A percentile compares a stretch with the other conserved stretches of the same genome.
Evolutionary conservation across 2,888 invertebrate genomes (phyloP).

Genomic region (Drosophila nr. medialis): DNA sequence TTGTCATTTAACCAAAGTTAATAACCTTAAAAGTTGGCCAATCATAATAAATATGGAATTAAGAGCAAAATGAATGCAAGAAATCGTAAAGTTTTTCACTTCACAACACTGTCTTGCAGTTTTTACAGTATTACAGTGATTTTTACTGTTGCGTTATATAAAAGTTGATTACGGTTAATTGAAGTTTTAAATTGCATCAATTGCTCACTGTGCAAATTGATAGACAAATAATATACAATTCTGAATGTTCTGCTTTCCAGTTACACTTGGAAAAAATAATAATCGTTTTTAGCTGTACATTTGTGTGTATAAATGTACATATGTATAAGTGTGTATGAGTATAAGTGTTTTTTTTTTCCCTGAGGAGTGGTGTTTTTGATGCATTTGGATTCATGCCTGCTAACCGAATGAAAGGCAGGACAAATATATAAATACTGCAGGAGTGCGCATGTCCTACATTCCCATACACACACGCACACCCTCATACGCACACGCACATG

Average conservation of each 20-base stretch:
- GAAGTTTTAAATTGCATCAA: conserved; percentile 11
- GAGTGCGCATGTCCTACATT: conserved; percentile 73
- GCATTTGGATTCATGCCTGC: conserved; percentile 56
- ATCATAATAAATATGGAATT: conserved; percentile 6
- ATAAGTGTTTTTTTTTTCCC: background rate
- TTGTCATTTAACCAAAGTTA: background rate
- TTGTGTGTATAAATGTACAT: background rate
- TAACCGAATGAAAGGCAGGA: conserved; percentile 41
- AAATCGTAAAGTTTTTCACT: background rate
- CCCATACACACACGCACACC: conserved; percentile 27
- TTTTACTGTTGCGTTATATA: background rate
- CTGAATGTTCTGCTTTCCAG: background rate
- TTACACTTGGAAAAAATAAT: background rate
- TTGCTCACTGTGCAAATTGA: conserved; percentile 19
- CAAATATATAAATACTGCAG: conserved; percentile 46
- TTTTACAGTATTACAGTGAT: background rate
- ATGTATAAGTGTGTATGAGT: background rate
- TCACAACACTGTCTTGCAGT: background rate
- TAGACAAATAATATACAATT: background rate
- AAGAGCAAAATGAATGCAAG: background rate
- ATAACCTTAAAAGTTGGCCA: background rate
- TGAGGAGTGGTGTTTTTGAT: conserved; percentile 32
- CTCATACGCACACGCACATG: conserved; percentile 22
- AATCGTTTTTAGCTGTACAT: background rate
- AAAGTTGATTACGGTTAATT: conserved; percentile 13